phyloP scores from a whole-genome alignment of 1,140 invertebrate genomes.

The Pogonus chalceus region DNA sequence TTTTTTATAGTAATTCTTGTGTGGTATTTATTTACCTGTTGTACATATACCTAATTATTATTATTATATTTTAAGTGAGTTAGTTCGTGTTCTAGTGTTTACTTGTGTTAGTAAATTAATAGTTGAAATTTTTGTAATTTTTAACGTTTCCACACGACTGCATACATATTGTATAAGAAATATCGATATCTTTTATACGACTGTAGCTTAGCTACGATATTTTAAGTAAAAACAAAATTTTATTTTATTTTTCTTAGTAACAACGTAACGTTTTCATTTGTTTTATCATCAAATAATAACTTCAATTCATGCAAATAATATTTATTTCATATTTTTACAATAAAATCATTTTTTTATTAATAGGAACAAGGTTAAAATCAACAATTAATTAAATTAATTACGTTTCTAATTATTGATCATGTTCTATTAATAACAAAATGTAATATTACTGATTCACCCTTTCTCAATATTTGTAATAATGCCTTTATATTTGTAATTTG shows the following conservation, averaged over 20 bases:
- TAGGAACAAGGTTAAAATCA: no score
- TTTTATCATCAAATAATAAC: background rate
- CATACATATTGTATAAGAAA: conserved; percentile 5
- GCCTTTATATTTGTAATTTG: no score
- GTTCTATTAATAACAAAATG: no score
- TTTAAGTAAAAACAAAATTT: background rate
- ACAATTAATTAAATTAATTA: no score
- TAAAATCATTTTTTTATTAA: background rate
- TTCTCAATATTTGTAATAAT: no score
- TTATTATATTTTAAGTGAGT: background rate
- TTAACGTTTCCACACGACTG: background rate
- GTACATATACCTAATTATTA: background rate
- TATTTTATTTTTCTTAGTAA: background rate
- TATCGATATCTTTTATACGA: conserved; percentile 5
- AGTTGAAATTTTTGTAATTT: conserved; percentile 1
- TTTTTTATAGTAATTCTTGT: background rate
- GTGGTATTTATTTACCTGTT: conserved; percentile 4
- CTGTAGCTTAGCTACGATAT: background rate
- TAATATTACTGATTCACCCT: no score
- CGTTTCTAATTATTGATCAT: no score
- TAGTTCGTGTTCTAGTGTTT: background rate
- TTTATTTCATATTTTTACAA: background rate
- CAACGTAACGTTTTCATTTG: background rate
- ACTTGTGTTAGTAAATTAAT: conserved; percentile 5
- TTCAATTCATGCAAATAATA: background rate